Base-by-base conservation (phyloP, 2,797 vertebrate species). In the Tenualosa thibaudeaui region DNA sequence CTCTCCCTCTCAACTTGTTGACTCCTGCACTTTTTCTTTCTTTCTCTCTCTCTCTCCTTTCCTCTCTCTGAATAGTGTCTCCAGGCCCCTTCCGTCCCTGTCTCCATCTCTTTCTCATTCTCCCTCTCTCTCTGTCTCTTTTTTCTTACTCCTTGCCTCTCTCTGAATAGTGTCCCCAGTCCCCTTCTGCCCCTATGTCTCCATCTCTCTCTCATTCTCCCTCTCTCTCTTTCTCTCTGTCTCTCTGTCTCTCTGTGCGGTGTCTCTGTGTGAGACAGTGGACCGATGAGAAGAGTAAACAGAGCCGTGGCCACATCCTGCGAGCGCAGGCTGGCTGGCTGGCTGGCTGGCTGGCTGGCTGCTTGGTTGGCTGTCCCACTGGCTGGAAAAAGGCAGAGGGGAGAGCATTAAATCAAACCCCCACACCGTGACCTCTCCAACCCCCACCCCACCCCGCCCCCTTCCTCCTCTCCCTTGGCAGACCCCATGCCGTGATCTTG, bases 201-300 rank as follows among this genome's bases (percentile, higher is more conserved):
- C 60, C 22, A 10, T 65, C 60, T 65, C 60, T 31, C 24, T 65
- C 60, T 65, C 24, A 10, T 12, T 26, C 24, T 65, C 60, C n/a
- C 65, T 37, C 58, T 60, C 58, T 24, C 58, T 60, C 68, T 75
- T 37, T 5, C 68, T 37, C 31, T 43, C 68, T 40, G 12, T 43
- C 68, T 13, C 15, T 15, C 68, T 40, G 13, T 43, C 26, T 75
- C 68, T 19, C 68, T 78, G 37, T 46, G 37, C 17, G 37, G 71
- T 78, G 71, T 37, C 71, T 78, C 71, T 43, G 10, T 68, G 26
- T 37, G 65, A 68, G 65, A 3, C 71, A 78, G 71, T 78, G 71
- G 71, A 40, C 71, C 71, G 71, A 78, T 78, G 71, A 78, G 71
- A 78, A 78, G 71, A 78, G 71, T 78, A 78, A 78, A 78, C 71